phyloP scores from a whole-genome alignment of 2,113 vertebrate genomes.

The Ciconia maguari region DNA sequence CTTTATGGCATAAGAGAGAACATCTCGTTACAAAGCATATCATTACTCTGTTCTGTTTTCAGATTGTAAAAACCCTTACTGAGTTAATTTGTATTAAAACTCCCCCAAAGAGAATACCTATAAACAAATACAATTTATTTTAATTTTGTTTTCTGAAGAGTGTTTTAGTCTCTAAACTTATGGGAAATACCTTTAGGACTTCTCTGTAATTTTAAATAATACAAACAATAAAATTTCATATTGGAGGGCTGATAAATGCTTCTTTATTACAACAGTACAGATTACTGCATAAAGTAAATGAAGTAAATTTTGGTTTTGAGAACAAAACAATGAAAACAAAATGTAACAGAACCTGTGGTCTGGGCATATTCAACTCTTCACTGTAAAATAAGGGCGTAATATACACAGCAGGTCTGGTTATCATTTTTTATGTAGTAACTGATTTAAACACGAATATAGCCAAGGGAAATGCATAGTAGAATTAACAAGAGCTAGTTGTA shows the following conservation, averaged over 20 bases:
- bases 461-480: background rate
- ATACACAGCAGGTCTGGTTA: background rate
- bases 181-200: background rate
- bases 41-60: background rate
- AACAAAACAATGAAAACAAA: background rate
- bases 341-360: background rate
- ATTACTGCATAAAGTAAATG: background rate
- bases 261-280: background rate
- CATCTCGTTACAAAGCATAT: background rate
- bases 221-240: background rate
- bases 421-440: background rate
- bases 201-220: background rate
- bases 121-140: background rate
- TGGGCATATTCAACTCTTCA: background rate
- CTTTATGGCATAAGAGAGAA: background rate
- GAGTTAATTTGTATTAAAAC: background rate
- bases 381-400: background rate
- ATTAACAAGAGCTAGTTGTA: background rate
- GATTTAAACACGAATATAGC: background rate
- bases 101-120: background rate
- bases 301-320: background rate
- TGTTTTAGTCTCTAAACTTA: background rate
- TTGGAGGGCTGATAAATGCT: background rate
- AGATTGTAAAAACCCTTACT: background rate
- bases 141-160: background rate